Conservation (phyloP, 2,797 vertebrate genomes). For the Simalia tracyae region DNA sequence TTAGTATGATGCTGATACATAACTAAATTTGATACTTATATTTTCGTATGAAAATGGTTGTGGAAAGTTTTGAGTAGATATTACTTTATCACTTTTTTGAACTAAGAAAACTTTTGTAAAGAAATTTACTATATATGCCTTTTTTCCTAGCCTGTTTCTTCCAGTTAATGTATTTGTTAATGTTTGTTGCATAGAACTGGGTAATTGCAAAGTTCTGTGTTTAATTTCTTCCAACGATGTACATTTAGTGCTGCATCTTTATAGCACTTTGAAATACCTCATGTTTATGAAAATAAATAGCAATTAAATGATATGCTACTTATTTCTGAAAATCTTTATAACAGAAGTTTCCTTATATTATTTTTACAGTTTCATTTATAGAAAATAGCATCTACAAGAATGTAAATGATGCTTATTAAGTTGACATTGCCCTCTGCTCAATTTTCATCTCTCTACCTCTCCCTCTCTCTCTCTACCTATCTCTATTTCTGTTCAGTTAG, state of each 20-base stretch:
- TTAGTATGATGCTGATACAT: slow-evolving; percentile 99
- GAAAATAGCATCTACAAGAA: background rate
- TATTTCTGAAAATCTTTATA: slow-evolving; percentile 48
- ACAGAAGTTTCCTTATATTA: slow-evolving; percentile 27
- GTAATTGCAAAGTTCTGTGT: slow-evolving; percentile 88
- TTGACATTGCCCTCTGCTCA: background rate
- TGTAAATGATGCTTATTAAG: background rate
- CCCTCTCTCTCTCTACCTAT: background rate
- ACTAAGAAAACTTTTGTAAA: slow-evolving; percentile 95
- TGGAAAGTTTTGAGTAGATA: slow-evolving; percentile 96
- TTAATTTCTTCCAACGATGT: slow-evolving; percentile 87
- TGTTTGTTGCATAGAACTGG: slow-evolving; percentile 99
- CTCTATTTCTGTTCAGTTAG: background rate
- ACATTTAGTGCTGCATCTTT: slow-evolving; percentile 99
- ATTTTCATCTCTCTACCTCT: background rate
- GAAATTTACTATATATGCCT: slow-evolving; percentile 93
- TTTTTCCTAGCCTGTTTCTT: slow-evolving; percentile 86
- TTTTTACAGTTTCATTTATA: slow-evolving; percentile 19
- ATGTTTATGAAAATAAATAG: slow-evolving; percentile 99
- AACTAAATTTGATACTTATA: slow-evolving; percentile 99
- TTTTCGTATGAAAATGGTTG: slow-evolving; percentile 99
- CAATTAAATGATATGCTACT: slow-evolving; percentile 76
- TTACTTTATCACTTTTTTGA: slow-evolving; percentile 98
- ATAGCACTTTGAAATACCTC: slow-evolving; percentile 99
- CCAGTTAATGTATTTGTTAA: slow-evolving; percentile 97